Base-by-base conservation (phyloP, 1,140 invertebrate genomes). In the Chymomyza costata region DNA sequence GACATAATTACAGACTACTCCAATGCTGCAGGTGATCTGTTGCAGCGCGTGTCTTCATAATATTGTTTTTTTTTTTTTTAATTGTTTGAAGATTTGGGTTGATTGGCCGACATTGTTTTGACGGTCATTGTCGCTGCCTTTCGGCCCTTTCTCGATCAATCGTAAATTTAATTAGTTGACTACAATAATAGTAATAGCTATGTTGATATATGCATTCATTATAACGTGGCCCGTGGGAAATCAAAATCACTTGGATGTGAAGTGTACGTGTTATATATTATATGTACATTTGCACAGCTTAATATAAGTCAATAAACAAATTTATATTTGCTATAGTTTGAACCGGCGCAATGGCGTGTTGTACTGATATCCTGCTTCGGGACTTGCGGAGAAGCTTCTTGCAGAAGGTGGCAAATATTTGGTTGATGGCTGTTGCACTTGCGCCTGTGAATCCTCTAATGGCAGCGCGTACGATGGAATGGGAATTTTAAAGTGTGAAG, bases 381-480 rank as follows among this genome's bases (percentile, higher is more conserved):
- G 6, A n/a, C 25, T 45, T 30, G 48, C 58, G 3, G 15, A 2
- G 11, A 2, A 10, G 25, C 2, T 32, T 2, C 10, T 6, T 3
- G 11, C 15, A 16, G 15, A 2, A 6, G 40, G 40, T 25, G 40
- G 40, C 40, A 43, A 11, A 17, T 43, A 43, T 43, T 43, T 28
- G 18, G 18, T 43, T 18, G 2, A 6, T 34, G 17, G 53, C 41
- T 40, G 34, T 8, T 16, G 51, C 35, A 58, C 60, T 0, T n/a
- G n/a, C 38, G 68, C 0, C 11, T 60, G 7, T 18, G 65, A 40
- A 7, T 13, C 13, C 21, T 45, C 64, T 54, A 78, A 8, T 1
- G 71, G 71, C 2, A 80, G 53, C 0, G 73, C 73, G 18, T 80
- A 80, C 1, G 73, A 65, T 1, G 73, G 73, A 15, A 80, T 61